Base-by-base conservation (phyloP, 2,888 invertebrate genomes). In the Mythimna lalbum region DNA sequence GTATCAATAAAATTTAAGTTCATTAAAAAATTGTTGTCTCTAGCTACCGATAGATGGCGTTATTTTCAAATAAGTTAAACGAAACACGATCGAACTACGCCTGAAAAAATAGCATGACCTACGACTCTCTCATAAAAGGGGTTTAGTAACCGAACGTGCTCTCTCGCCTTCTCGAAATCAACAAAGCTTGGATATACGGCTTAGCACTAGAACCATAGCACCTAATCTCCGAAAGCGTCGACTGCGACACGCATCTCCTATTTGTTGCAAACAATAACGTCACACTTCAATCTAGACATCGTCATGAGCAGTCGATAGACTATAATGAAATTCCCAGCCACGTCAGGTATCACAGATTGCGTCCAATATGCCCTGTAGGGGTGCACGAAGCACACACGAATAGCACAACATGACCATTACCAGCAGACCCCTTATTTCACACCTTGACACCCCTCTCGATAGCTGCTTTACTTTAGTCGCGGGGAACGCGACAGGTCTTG, bases 271-370 rank as follows among this genome's bases (percentile, higher is more conserved):
- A 86, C 81, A 86, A 79, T 81, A 53, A 82, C 66, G 83, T 82
- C 84, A 86, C 81, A 84, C 87, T 89, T 86, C 89, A 89, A 90
- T 90, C 90, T 88, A 85, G 83, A 76, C 77, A 84, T 89, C 89
- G 90, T 90, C 91, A 91, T 92, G 89, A 91, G 88, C 90, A 91
- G 88, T 92, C 91, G 90, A 93, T 92, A 91, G 88, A 90, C 90
- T 87, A 89, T 94, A 94, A 95, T 95, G 92, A 94, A 94, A 95
- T 94, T 94, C 92, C 88, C 89, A 87, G 90, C 89, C 89, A 91
- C 90, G 91, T 91, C 92, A 95, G 93, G 92, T 94, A 94, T 92
- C 92, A 90, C 91, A 93, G 93, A 94, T 95, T 93, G 93, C 93
- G 90, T 93, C 90, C 93, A 92, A 94, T 94, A 93, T 91, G 90